Conservation (phyloP, 2,888 invertebrate species). For the Drosophila siamana region DNA sequence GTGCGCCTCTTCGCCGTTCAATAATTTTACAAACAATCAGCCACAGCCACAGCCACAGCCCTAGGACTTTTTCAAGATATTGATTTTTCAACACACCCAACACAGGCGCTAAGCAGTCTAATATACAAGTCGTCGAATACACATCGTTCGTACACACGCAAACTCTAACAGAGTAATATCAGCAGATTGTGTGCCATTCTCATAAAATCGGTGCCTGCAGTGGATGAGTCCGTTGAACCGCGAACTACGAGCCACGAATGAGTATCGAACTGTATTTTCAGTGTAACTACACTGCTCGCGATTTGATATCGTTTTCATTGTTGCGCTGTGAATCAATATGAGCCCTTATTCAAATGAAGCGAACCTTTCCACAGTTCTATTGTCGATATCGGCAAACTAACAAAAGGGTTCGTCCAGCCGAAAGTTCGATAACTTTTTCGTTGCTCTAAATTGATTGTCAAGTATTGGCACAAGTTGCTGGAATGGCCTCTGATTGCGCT, state of each 20-base stretch:
- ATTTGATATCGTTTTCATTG: conserved; percentile 11
- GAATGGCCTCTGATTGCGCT: conserved; percentile 68
- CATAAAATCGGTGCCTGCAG: conserved; percentile 36
- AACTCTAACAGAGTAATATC: conserved; percentile 24
- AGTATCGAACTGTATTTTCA: conserved; percentile 12
- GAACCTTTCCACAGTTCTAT: conserved; percentile 3
- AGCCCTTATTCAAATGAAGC: conserved; percentile 5
- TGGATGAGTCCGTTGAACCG: conserved; percentile 59
- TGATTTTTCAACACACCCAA: conserved; percentile 50
- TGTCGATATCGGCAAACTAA: conserved; percentile 59
- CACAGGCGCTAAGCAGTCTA: conserved; percentile 36
- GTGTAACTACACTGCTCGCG: conserved; percentile 33
- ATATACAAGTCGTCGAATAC: conserved; percentile 12
- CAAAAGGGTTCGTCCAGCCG: conserved; percentile 60
- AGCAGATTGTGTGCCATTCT: conserved; percentile 29
- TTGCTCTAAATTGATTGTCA: conserved; percentile 65
- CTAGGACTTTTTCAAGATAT: conserved; percentile 38
- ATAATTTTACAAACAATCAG: conserved; percentile 15
- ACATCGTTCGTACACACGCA: conserved; percentile 1
- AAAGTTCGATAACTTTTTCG: conserved; percentile 59
- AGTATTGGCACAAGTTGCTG: conserved; percentile 44
- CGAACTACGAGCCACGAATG: too few species aligned
- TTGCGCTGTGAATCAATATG: conserved; percentile 46
- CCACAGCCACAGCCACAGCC: conserved; percentile 1
- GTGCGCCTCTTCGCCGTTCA: conserved; percentile 2